Conservation (phyloP, 2,113 vertebrate species). For the Castor canadensis region DNA sequence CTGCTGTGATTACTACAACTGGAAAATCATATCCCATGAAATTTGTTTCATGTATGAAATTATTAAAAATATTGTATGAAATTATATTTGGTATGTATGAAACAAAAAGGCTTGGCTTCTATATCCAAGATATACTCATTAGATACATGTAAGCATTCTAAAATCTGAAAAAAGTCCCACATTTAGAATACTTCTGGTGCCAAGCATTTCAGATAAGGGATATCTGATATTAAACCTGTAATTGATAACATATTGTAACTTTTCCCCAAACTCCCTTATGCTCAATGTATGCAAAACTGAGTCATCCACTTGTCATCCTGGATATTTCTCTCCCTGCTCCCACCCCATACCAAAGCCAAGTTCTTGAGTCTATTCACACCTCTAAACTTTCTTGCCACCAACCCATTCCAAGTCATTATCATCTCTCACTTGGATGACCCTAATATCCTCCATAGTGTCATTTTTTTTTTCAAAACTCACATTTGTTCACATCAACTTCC, state of each 20-base stretch:
- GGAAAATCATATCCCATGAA: background rate
- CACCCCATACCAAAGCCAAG: too few species aligned
- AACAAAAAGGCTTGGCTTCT: background rate
- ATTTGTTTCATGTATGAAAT: background rate
- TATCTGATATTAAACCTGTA: background rate
- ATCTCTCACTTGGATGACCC: background rate
- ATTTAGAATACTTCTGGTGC: background rate
- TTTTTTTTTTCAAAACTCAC: background rate
- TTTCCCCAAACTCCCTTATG: background rate
- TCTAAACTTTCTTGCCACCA: background rate
- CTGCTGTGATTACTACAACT: background rate
- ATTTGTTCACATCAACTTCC: background rate
- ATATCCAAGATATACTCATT: background rate
- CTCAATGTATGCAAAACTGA: background rate
- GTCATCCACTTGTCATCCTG: background rate
- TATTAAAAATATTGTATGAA: background rate
- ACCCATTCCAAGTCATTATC: background rate
- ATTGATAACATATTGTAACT: background rate
- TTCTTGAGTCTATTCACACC: background rate
- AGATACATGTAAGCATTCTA: background rate
- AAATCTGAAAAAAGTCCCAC: background rate
- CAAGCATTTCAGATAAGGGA: background rate
- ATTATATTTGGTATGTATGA: background rate
- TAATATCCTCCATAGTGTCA: background rate
- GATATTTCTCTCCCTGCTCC: background rate